Conservation (phyloP, 2,888 invertebrate genomes). For the Mayetiola destructor region DNA sequence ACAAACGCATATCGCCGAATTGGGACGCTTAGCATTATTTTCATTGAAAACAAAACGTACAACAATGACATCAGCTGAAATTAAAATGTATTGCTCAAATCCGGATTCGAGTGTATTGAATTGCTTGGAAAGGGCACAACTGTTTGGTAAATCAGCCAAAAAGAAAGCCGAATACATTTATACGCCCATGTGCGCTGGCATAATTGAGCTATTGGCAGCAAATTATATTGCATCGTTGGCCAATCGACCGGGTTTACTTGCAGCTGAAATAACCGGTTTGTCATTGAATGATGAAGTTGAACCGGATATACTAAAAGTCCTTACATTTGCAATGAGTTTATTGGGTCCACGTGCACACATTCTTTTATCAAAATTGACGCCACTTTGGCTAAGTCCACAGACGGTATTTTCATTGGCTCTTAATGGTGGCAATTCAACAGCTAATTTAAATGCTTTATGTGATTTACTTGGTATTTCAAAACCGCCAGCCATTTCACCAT, state of each 20-base stretch:
- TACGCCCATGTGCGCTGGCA: conserved; percentile 38
- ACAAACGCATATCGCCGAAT: conserved; percentile 34
- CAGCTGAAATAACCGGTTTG: conserved; percentile 35
- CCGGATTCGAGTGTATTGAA: conserved; percentile 35
- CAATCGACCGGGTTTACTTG: conserved; percentile 37
- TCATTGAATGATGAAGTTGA: conserved; percentile 33
- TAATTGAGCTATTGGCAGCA: conserved; percentile 41
- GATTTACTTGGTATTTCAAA: conserved; percentile 37
- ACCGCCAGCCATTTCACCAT: conserved; percentile 33
- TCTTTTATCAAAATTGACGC: conserved; percentile 37
- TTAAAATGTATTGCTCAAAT: conserved; percentile 35
- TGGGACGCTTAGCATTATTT: conserved; percentile 38
- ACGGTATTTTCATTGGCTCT: conserved; percentile 39
- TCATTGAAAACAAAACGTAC: conserved; percentile 37
- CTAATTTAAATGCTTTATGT: conserved; percentile 39
- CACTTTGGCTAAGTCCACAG: conserved; percentile 39
- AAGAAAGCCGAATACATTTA: conserved; percentile 34
- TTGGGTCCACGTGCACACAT: conserved; percentile 38
- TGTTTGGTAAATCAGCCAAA: conserved; percentile 33
- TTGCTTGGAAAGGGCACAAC: conserved; percentile 34
- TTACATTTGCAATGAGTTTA: conserved; percentile 38
- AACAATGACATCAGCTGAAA: conserved; percentile 37
- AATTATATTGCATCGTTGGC: conserved; percentile 41
- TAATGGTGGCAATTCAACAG: conserved; percentile 39
- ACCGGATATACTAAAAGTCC: conserved; percentile 32